Evolutionary conservation across 2,113 vertebrate species (phyloP).

Genomic region (Campylorhamphus procurvoides): DNA sequence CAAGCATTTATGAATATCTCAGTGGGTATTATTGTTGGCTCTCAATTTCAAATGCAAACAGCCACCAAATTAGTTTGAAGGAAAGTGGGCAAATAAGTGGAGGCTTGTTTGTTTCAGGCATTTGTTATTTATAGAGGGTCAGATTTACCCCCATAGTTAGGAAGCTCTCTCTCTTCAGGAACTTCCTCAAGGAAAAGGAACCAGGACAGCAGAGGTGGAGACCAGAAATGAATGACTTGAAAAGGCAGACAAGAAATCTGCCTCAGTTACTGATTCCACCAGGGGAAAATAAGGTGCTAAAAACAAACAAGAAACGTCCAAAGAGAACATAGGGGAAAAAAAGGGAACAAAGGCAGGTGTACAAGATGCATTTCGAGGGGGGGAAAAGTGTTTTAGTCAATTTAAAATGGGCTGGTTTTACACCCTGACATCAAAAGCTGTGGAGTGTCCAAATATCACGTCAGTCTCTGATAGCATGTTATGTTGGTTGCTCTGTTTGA

Average conservation of each 20-base stretch:
- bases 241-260: background rate
- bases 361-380: background rate
- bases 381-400: fast-evolving
- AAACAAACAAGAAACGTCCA: background rate
- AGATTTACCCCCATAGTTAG: background rate
- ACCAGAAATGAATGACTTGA: background rate
- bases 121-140: background rate
- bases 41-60: background rate
- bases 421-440: background rate
- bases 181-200: background rate
- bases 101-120: background rate
- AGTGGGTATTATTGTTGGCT: background rate
- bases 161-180: background rate
- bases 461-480: background rate
- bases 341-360: background rate
- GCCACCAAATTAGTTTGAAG: background rate
- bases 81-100: background rate
- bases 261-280: background rate
- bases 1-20: slow-evolving; percentile 18
- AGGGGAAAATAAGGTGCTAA: background rate
- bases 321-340: background rate
- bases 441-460: background rate
- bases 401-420: background rate
- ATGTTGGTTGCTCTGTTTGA: background rate
- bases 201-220: background rate